These are phyloP conservation scores for Neelides folsomi DNA, from an alignment of 2,888 invertebrate species.

Conservation along the genomic window DNA sequence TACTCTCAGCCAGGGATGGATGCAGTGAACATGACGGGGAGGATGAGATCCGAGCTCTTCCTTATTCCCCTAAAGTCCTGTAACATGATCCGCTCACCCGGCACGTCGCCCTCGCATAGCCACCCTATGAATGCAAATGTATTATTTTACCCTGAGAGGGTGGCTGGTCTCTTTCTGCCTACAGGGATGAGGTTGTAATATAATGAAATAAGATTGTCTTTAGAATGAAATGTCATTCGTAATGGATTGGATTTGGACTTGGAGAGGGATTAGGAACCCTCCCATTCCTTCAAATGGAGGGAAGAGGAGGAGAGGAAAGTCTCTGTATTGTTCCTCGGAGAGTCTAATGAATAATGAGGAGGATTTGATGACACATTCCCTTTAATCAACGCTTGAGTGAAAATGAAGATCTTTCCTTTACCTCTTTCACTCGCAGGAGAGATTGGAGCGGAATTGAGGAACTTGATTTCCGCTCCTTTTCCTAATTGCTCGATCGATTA, in stretches of 20 bases:
- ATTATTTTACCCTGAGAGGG: too few species aligned
- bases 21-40: too few species aligned
- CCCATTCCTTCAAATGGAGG: background rate
- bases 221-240: slow-evolving; percentile 17
- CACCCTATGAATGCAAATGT: too few species aligned
- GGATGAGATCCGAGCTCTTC: too few species aligned
- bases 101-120: too few species aligned
- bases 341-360: slow-evolving; percentile 8
- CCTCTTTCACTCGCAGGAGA: slow-evolving; percentile 1
- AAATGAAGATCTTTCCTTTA: background rate
- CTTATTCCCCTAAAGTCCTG: too few species aligned
- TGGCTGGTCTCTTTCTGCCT: background rate
- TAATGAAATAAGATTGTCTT: slow-evolving; percentile 8
- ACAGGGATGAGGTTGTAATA: slow-evolving; percentile 7
- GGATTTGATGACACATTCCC: slow-evolving; percentile 8
- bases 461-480: too few species aligned
- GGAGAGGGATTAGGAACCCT: background rate
- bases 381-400: slow-evolving; percentile 1
- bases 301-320: background rate
- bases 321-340: slow-evolving; percentile 2
- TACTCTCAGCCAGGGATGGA: too few species aligned
- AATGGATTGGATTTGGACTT: slow-evolving; percentile 15
- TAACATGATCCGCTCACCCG: too few species aligned
- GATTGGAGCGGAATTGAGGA: background rate
- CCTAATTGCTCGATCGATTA: too few species aligned